A percentile compares a stretch with the other conserved stretches of the same genome.
phyloP scores from a whole-genome alignment of 2,888 invertebrate genomes.

The Leptinotarsa tumamoca region DNA sequence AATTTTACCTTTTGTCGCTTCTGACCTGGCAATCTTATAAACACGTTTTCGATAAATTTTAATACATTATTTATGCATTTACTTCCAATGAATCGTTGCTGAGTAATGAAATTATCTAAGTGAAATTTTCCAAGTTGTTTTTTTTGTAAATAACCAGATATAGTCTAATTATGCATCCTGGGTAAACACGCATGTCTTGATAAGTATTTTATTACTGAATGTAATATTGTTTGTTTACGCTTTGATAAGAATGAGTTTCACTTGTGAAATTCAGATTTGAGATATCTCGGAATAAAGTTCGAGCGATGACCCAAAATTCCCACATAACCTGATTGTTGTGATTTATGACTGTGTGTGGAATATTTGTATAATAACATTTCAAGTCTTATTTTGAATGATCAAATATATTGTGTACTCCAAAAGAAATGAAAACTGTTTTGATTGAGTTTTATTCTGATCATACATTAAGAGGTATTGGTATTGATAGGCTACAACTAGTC shows the following conservation, averaged over 20 bases:
- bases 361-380: too few relatives aligned
- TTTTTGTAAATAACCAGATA: background rate
- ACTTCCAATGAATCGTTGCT: conserved; percentile 1
- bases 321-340: conserved; percentile 6
- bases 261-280: conserved; percentile 14
- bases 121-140: background rate
- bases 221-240: conserved; percentile 15
- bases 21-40: background rate
- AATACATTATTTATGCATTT: background rate
- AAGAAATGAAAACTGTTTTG: too few relatives aligned
- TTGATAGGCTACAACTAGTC: too few relatives aligned
- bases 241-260: conserved; percentile 19
- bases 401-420: too few relatives aligned
- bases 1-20: background rate
- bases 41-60: background rate
- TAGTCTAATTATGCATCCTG: conserved; percentile 6
- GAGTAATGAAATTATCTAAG: background rate
- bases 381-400: too few relatives aligned
- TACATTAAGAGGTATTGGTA: too few relatives aligned
- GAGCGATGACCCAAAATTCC: background rate
- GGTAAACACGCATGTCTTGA: conserved; percentile 14
- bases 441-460: too few relatives aligned
- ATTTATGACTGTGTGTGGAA: too few relatives aligned
- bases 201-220: conserved; percentile 1
- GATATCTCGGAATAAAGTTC: conserved; percentile 12